Evolutionary conservation across 2,888 invertebrate species (phyloP).

Genomic region (Scaptomyza cyrtandrae): DNA sequence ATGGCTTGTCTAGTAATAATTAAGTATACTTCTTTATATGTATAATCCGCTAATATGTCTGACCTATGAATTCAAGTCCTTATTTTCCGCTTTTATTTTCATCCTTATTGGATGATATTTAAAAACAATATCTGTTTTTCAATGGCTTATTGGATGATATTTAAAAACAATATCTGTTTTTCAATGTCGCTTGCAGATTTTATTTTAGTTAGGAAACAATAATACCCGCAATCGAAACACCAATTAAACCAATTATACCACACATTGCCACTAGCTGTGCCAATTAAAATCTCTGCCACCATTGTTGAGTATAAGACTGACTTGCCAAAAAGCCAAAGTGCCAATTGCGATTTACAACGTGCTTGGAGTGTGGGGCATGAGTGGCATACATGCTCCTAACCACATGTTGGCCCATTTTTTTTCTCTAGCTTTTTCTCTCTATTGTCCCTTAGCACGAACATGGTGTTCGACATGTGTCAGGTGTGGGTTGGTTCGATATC

Average conservation of each 20-base stretch:
- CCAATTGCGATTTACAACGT: conserved; percentile 53
- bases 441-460: conserved; percentile 9
- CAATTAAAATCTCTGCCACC: conserved; percentile 54
- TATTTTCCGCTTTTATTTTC: background rate
- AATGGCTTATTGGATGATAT: too few relatives aligned
- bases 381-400: conserved; percentile 23
- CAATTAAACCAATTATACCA: conserved; percentile 57
- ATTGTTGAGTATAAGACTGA: conserved; percentile 22
- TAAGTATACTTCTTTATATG: too few relatives aligned
- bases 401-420: conserved; percentile 55
- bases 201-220: conserved; percentile 7
- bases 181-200: conserved; percentile 4
- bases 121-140: background rate
- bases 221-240: conserved; percentile 40
- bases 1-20: too few relatives aligned
- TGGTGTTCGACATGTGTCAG: background rate
- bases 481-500: conserved; percentile 34
- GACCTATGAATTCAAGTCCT: too few relatives aligned
- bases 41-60: too few relatives aligned
- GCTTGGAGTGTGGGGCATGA: background rate
- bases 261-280: conserved; percentile 29
- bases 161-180: background rate
- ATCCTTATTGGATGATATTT: too few relatives aligned
- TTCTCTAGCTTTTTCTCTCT: background rate
- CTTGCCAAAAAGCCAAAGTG: conserved; percentile 50